phyloP scores from a whole-genome alignment of 2,797 vertebrate genomes.

The Arrhamphus sclerolepis region DNA sequence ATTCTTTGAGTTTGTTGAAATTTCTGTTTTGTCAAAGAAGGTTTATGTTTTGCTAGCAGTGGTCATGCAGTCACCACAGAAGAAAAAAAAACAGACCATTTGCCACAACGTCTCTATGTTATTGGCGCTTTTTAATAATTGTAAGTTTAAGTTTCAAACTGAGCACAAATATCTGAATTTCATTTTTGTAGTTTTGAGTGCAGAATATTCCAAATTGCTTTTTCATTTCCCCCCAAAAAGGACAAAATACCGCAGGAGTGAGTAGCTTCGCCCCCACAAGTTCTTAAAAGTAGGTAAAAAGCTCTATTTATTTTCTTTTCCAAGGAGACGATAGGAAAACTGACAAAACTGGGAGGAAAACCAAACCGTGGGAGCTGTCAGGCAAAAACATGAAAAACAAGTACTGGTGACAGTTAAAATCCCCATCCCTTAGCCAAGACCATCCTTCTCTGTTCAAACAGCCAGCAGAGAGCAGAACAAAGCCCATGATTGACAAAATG shows the following conservation, averaged over 20 bases:
- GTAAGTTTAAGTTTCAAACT: not conserved
- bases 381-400: constrained; percentile 18
- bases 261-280: no score
- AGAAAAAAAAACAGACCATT: constrained; percentile 8
- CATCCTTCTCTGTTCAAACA: constrained; percentile 65
- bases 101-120: constrained; percentile 13
- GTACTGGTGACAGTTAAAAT: constrained; percentile 64
- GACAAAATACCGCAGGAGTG: no score
- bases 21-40: not conserved
- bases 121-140: constrained; percentile 21
- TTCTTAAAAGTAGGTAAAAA: not conserved
- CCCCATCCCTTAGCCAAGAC: constrained; percentile 48
- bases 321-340: constrained; percentile 19
- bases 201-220: no score
- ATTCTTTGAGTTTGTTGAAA: constrained; percentile 8
- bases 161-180: not conserved
- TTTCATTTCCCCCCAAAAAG: no score
- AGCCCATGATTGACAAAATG: constrained; percentile 71
- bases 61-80: constrained; percentile 6
- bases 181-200: no score
- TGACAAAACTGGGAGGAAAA: constrained; percentile 36
- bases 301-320: constrained; percentile 10
- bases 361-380: constrained; percentile 31
- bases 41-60: constrained; percentile 18
- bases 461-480: constrained; percentile 64